Evolutionary conservation across 2,888 invertebrate species (phyloP), one percentile per base, ranked within the genome.

Genomic region (Ornithoptera priamus): DNA sequence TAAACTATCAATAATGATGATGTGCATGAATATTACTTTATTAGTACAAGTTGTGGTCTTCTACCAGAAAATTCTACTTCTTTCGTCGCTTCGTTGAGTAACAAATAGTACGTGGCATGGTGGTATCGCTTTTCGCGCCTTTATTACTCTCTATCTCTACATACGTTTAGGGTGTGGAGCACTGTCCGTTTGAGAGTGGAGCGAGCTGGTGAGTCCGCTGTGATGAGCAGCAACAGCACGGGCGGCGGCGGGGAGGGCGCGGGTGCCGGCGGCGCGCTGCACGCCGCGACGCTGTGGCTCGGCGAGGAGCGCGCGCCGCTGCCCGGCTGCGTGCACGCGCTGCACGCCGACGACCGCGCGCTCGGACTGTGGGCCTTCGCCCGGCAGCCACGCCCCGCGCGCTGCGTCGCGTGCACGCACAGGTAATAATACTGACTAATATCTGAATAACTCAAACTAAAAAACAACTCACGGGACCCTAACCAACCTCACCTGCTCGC

Each of bases 351-450:
- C 82, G 96, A 95, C 39, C 93, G 94, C 67, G 95, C 95, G 0
- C 88, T 99, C 58, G 98, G 98, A 0, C 92, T 99, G 15, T 99
- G 97, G 97, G 97, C 98, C 88, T 99, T 98, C 83, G 86, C 94
- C 0, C 90, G 93, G 1, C 95, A 95, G 66, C 94, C 94, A 1
- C 93, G 93, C 5, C 90, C 92, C 3, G 93, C 94, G 4, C 93
- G 94, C n/a, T 98, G 97, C 78, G 93, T 93, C 30, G 96, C 96
- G 0, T 97, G 97, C 74, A 94, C 95, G 62, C 95, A 96, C 80
- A 96, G 97, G 96, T 95, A 81, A 39, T 39, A 39, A 7, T 39
- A 39, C 1, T 0, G 4, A 30, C 30, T 30, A 30, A 30, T 30
- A 30, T 30, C 4, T 30, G 30, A 30, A 30, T 3, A 30, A 30